phyloP scores from a whole-genome alignment of 2,888 invertebrate genomes.

The Clivina fossor region DNA sequence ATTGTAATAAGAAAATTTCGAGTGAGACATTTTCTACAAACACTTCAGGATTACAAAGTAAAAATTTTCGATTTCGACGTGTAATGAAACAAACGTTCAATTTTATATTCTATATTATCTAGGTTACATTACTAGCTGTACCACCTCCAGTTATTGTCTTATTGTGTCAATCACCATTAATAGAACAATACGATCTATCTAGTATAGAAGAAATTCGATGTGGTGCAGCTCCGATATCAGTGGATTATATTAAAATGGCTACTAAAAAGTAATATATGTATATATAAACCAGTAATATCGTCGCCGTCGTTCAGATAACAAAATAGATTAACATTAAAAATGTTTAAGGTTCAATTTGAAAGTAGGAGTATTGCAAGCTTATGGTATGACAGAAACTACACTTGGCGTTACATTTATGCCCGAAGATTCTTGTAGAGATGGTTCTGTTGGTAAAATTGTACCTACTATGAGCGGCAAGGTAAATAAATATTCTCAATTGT shows the following conservation, averaged over 20 bases:
- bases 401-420: constrained; percentile 57
- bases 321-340: neutral
- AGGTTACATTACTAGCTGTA: constrained; percentile 52
- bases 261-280: constrained; percentile 53
- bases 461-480: constrained; percentile 67
- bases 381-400: constrained; percentile 80
- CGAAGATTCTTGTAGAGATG: constrained; percentile 54
- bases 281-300: no score
- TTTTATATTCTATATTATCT: constrained; percentile 45
- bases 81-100: neutral
- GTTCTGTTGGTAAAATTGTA: constrained; percentile 69
- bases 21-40: constrained; percentile 70
- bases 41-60: constrained; percentile 68
- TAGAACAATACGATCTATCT: constrained; percentile 73
- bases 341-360: constrained; percentile 52
- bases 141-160: constrained; percentile 86
- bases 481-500: constrained; percentile 14
- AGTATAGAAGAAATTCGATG: constrained; percentile 69
- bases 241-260: constrained; percentile 66
- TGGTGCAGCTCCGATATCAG: constrained; percentile 82
- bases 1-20: constrained; percentile 70
- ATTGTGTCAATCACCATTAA: constrained; percentile 78
- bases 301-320: no score
- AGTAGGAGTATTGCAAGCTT: constrained; percentile 69
- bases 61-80: constrained; percentile 4